phyloP scores from a whole-genome alignment of 2,888 invertebrate species.

The Temnothorax unifasciatus region DNA sequence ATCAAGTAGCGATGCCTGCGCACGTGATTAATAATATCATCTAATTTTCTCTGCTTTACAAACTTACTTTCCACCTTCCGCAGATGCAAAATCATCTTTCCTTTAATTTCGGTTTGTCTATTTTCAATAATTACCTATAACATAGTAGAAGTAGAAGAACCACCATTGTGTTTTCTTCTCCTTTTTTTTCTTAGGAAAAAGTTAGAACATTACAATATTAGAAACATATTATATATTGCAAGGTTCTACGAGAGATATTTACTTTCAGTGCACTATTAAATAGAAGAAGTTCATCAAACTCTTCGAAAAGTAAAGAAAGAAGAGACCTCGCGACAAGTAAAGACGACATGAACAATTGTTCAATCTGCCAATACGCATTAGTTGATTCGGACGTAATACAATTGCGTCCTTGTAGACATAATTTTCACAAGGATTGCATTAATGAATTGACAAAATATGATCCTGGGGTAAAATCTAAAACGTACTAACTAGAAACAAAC shows the following conservation, averaged over 20 bases:
- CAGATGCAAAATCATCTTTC: too few species aligned
- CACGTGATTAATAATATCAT: not conserved
- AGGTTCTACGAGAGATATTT: slow-evolving; percentile 16
- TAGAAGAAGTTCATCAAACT: slow-evolving; percentile 28
- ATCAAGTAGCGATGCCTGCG: too few species aligned
- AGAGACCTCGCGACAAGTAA: slow-evolving; percentile 16
- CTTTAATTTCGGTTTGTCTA: too few species aligned
- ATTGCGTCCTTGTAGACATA: slow-evolving; percentile 44
- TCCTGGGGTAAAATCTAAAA: slow-evolving; percentile 38
- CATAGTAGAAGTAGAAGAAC: too few species aligned
- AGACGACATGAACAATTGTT: slow-evolving; percentile 43
- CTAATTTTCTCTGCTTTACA: not conserved
- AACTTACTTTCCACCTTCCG: too few species aligned
- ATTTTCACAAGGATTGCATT: slow-evolving; percentile 38
- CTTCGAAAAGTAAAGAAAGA: slow-evolving; percentile 18
- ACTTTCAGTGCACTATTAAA: slow-evolving; percentile 28
- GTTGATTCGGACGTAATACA: slow-evolving; percentile 2
- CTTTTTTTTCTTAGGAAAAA: not conserved
- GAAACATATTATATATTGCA: not conserved
- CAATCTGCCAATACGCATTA: slow-evolving; percentile 43
- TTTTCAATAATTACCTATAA: too few species aligned
- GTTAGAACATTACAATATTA: not conserved
- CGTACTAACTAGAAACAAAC: not conserved
- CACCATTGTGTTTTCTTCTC: too few species aligned
- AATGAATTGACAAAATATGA: not conserved